phyloP scores from a whole-genome alignment of 2,113 vertebrate genomes.

The Brachyistius frenatus region DNA sequence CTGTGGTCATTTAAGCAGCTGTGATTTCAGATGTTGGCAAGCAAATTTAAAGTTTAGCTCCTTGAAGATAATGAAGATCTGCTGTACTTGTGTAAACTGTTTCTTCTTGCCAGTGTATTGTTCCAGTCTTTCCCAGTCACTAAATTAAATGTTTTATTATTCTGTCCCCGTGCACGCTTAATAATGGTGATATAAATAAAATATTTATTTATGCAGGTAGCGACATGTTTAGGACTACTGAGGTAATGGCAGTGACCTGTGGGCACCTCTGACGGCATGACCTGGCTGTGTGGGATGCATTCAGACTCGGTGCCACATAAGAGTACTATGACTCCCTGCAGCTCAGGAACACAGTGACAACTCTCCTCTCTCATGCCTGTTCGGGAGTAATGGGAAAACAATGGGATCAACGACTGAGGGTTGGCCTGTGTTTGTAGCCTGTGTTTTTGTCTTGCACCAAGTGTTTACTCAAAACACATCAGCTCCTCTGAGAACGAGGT shows the following conservation, averaged over 20 bases:
- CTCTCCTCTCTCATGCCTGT: conserved; percentile 63
- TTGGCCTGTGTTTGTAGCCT: conserved; percentile 63
- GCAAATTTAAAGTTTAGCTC: neutral
- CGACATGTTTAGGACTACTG: neutral
- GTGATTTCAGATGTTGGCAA: neutral
- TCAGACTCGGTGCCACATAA: conserved; percentile 23
- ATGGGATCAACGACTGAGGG: conserved; percentile 65
- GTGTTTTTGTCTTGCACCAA: conserved; percentile 78
- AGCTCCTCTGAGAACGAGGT: conserved; percentile 75
- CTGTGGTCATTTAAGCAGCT: neutral
- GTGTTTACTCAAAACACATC: conserved; percentile 80
- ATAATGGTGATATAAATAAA: neutral
- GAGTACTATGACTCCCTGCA: conserved; percentile 59
- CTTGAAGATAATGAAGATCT: neutral
- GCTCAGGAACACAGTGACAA: conserved; percentile 54
- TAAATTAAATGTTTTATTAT: neutral
- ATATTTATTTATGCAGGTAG: neutral
- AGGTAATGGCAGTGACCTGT: conserved; percentile 27
- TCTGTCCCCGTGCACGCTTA: neutral
- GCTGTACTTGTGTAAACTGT: neutral
- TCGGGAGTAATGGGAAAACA: conserved; percentile 75
- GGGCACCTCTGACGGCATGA: conserved; percentile 5
- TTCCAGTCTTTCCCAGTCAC: neutral
- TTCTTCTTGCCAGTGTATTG: too few species aligned
- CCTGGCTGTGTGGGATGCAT: conserved; percentile 31